Evolutionary conservation across 2,113 vertebrate genomes (phyloP), one percentile per base, ranked within the genome.

Genomic region (Pterophyllum scalare): DNA sequence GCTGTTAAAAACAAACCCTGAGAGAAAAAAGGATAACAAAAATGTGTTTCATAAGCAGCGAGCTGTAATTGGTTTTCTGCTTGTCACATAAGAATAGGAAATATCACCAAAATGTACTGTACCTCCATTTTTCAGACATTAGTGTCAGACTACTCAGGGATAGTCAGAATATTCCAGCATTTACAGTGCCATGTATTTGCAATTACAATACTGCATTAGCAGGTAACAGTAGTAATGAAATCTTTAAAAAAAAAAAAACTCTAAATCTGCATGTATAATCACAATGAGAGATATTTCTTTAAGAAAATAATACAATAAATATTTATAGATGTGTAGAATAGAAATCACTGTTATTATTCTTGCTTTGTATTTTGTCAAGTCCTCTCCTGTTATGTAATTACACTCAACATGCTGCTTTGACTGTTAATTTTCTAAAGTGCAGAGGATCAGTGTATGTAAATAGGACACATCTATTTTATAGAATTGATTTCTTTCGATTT

Each of bases 101-200:
- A 79, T 31, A 5, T 60, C 22, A 33, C 13, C 26, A 19, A n/a
- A 65, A 67, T 62, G 76, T 87, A 57, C 52, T 79, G 56, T 88
- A 77, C 56, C 22, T 79, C 58, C 57, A 59, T 49, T 75, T 89
- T 64, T 87, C 31, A 77, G 64, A 76, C 58, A 54, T 61, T 22
- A 84, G 40, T 46, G 70, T 26, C 70, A 14, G 43, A 81, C 81
- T 72, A 87, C 92, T 93, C 93, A 93, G 94, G 92, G 90, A 93
- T 86, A 56, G 60, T 79, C 31, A 22, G 20, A 62, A 74, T 77
- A 81, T 85, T 67, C 82, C 4, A 67, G 59, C 59, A 60, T 86
- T 77, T 75, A 46, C 59, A 70, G 22, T 57, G 59, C 80, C 81
- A 58, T 59, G 61, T 49, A 70, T 15, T 76, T 54, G 70, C 28